Percentiles rank a stretch among this genome's conserved stretches.
These are phyloP conservation scores for Choristoneura rosaceana DNA, from an alignment of 2,888 invertebrate genomes.

Conservation along the genomic window DNA sequence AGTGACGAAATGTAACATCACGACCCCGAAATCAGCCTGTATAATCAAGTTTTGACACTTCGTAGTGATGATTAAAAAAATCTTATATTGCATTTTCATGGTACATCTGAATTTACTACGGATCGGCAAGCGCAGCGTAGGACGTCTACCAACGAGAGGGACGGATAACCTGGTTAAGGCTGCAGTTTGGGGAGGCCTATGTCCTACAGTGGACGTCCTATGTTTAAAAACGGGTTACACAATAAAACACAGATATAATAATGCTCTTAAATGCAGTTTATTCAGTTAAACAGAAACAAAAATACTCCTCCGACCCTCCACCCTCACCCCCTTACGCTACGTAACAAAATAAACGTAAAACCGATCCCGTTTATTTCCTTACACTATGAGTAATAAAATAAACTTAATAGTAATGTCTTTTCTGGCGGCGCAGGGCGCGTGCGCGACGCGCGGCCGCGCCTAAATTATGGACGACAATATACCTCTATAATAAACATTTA, in stretches of 20 bases:
- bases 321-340: slow-evolving; percentile 22
- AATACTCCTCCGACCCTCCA: slow-evolving; percentile 24
- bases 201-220: too few relatives aligned
- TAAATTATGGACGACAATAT: not conserved
- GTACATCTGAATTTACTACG: too few relatives aligned
- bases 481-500: slow-evolving; percentile 6
- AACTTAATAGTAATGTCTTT: slow-evolving; percentile 20
- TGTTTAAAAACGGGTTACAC: not conserved
- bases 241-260: slow-evolving; percentile 27
- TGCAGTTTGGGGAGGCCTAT: too few relatives aligned
- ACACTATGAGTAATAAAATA: slow-evolving; percentile 13
- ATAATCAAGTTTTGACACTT: too few relatives aligned
- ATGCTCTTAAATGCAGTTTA: slow-evolving; percentile 41
- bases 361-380: slow-evolving; percentile 2
- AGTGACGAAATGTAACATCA: too few relatives aligned
- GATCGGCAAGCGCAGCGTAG: too few relatives aligned
- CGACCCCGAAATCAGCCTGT: too few relatives aligned
- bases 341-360: slow-evolving; percentile 21
- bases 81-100: too few relatives aligned
- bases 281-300: slow-evolving; percentile 35
- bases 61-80: too few relatives aligned
- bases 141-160: too few relatives aligned
- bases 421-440: slow-evolving; percentile 3
- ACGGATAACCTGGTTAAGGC: too few relatives aligned
- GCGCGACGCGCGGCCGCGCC: not conserved